These are phyloP conservation scores for Salmo trutta DNA, from an alignment of 2,797 vertebrate genomes.

Conservation along the genomic window DNA sequence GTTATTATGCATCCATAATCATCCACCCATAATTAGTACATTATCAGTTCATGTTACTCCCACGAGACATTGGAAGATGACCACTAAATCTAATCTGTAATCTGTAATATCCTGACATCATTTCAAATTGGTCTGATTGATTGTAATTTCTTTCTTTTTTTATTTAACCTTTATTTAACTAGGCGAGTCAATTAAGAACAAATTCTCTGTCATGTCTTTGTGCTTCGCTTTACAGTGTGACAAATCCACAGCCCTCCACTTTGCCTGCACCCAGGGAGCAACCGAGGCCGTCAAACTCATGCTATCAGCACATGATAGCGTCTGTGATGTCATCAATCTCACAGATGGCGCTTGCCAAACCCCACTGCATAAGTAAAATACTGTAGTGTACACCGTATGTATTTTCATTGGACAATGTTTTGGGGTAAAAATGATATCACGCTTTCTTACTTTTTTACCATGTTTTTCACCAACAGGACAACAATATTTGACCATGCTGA, in stretches of 20 bases:
- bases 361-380: conserved; percentile 80
- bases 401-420: background rate
- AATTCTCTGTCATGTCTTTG: background rate
- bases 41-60: conserved; percentile 13
- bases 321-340: conserved; percentile 77
- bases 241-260: conserved; percentile 86
- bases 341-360: conserved; percentile 83
- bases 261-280: conserved; percentile 85
- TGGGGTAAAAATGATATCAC: background rate
- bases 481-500: conserved; percentile 85
- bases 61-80: background rate
- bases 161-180: too few relatives aligned
- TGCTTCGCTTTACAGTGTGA: conserved; percentile 67
- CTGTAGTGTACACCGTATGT: background rate
- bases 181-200: too few relatives aligned
- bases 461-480: conserved; percentile 70
- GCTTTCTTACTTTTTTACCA: conserved; percentile 16
- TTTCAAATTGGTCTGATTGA: background rate
- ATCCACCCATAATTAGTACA: conserved; percentile 12
- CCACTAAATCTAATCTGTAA: background rate
- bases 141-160: background rate
- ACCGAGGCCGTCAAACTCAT: conserved; percentile 84
- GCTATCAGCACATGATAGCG: conserved; percentile 77
- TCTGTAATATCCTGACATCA: conserved; percentile 10
- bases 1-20: background rate